Evolutionary conservation across 2,888 invertebrate species (phyloP).

Genomic region (Chrysolina haemoptera): DNA sequence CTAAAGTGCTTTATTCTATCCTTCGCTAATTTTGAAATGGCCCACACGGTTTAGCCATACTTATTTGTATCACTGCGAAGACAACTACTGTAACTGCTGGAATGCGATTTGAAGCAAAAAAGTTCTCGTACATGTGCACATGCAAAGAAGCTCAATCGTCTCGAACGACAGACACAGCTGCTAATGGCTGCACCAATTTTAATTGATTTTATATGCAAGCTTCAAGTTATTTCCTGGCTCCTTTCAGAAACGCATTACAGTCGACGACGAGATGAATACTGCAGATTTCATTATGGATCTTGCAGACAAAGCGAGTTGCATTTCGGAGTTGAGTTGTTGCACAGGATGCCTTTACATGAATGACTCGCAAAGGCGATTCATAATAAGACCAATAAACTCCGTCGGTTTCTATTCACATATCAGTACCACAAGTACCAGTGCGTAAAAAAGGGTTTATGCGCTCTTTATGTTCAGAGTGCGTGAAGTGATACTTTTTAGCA

Average conservation of each 20-base stretch:
- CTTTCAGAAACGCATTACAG: conserved; percentile 21
- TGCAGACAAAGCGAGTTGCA: not conserved
- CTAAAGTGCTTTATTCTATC: too few species aligned
- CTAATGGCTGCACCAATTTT: conserved; percentile 2
- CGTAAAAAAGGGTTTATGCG: too few species aligned
- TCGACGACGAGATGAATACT: conserved; percentile 16
- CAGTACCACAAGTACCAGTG: too few species aligned
- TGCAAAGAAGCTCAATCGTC: not conserved
- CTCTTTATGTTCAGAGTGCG: too few species aligned
- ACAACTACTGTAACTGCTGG: not conserved
- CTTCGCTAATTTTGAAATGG: not conserved
- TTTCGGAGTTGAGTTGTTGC: too few species aligned
- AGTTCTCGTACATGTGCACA: conserved; percentile 6
- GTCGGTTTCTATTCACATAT: not conserved
- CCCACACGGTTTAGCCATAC: not conserved
- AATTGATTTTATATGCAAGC: conserved; percentile 6
- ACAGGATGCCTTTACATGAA: too few species aligned
- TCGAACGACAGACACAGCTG: not conserved
- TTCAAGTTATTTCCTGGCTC: conserved; percentile 20
- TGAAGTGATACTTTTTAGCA: too few species aligned
- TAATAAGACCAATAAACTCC: too few species aligned
- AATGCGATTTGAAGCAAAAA: not conserved
- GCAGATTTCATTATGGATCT: conserved; percentile 18
- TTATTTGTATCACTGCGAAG: not conserved
- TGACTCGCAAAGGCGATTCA: too few species aligned